Evolutionary conservation across 2,888 invertebrate genomes (phyloP).

Genomic region (Pristionchus exspectatus): DNA sequence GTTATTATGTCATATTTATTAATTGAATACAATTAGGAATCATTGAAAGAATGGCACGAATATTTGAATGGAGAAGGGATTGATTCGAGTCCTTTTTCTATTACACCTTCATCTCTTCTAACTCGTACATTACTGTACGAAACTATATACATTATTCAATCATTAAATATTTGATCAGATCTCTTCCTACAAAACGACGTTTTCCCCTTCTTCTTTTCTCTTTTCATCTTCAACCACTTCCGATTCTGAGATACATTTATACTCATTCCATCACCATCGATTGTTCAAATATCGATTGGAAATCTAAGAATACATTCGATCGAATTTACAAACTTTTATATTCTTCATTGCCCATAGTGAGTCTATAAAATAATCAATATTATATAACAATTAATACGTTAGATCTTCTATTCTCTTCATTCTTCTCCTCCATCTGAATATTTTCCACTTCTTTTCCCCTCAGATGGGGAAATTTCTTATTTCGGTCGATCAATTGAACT

Average conservation of each 20-base stretch:
- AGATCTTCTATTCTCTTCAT: neutral
- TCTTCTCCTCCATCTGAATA: conserved; percentile 27
- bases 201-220: too few relatives aligned
- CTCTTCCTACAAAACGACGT: too few relatives aligned
- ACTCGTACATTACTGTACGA: too few relatives aligned
- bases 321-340: neutral
- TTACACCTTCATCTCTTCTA: too few relatives aligned
- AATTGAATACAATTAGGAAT: neutral
- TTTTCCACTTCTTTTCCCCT: neutral
- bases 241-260: neutral
- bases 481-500: too few relatives aligned
- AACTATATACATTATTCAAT: too few relatives aligned
- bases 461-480: neutral
- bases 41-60: neutral
- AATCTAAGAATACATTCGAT: neutral
- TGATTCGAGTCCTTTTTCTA: neutral
- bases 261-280: conserved; percentile 20
- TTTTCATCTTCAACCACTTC: neutral
- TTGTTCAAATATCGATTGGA: conserved; percentile 36
- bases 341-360: too few relatives aligned
- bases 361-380: too few relatives aligned
- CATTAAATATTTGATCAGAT: too few relatives aligned
- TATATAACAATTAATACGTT: too few relatives aligned
- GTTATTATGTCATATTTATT: neutral
- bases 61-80: neutral